Conservation (phyloP, 1,140 invertebrate genomes). For the Drosophila simulans region DNA sequence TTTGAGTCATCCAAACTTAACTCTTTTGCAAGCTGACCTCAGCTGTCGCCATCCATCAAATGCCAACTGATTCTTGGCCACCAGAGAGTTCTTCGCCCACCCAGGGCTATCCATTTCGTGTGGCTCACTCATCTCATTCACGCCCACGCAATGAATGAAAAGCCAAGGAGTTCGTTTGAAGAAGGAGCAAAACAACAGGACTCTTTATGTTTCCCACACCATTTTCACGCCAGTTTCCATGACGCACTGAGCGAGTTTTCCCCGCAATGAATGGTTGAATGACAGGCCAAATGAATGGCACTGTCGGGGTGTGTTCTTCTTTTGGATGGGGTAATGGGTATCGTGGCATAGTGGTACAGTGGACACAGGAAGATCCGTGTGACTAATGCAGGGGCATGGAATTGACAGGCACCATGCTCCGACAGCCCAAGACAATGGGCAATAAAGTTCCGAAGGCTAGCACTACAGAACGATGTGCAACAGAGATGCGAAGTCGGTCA, state of each 20-base stretch:
- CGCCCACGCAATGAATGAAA: slow-evolving; percentile 52
- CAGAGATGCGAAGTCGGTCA: neutral
- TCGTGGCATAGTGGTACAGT: slow-evolving; percentile 7
- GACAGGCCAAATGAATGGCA: slow-evolving; percentile 55
- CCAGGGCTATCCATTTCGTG: slow-evolving; percentile 36
- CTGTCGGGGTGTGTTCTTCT: slow-evolving; percentile 14
- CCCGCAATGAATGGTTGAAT: slow-evolving; percentile 46
- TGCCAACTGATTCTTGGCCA: slow-evolving; percentile 24
- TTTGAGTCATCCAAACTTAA: neutral
- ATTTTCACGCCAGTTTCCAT: slow-evolving; percentile 33
- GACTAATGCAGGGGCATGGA: slow-evolving; percentile 57
- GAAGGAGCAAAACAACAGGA: slow-evolving; percentile 31
- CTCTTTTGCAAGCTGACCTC: slow-evolving; percentile 27
- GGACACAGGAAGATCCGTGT: slow-evolving; percentile 20
- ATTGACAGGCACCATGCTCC: slow-evolving; percentile 41
- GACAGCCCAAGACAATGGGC: slow-evolving; percentile 28
- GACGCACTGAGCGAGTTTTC: slow-evolving; percentile 39
- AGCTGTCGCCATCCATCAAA: slow-evolving; percentile 48
- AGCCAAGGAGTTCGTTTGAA: slow-evolving; percentile 31
- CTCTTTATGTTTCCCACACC: slow-evolving; percentile 12
- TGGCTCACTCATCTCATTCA: slow-evolving; percentile 32
- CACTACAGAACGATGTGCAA: slow-evolving; percentile 3
- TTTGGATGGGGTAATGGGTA: slow-evolving; percentile 29
- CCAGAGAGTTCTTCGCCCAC: slow-evolving; percentile 5
- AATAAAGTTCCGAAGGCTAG: slow-evolving; percentile 20